Conservation (phyloP, 2,797 vertebrate species). For the Kryptolebias ocellatus region DNA sequence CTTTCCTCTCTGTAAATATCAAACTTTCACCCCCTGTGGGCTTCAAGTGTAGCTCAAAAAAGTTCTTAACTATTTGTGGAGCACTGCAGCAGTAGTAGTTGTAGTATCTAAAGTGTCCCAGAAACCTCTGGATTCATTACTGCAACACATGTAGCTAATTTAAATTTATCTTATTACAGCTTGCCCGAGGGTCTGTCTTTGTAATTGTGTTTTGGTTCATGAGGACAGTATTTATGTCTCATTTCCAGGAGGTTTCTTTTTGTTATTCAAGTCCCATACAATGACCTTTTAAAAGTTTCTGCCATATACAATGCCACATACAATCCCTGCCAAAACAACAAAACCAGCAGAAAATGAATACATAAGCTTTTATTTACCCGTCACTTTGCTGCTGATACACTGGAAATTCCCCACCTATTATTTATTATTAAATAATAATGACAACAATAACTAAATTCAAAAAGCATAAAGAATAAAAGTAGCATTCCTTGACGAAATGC, state of each 20-base stretch:
- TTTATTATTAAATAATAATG: too few species aligned
- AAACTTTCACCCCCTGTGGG: not conserved
- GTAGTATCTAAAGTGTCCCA: not conserved
- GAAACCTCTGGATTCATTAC: constrained; percentile 1
- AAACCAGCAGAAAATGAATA: too few species aligned
- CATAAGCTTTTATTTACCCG: too few species aligned
- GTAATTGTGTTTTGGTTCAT: not conserved
- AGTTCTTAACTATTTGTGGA: not conserved
- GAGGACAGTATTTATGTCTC: not conserved
- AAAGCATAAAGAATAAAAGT: not conserved
- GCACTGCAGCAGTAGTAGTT: not conserved
- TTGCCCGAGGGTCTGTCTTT: not conserved
- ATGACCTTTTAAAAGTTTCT: too few species aligned
- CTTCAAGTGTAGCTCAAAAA: constrained; percentile 1
- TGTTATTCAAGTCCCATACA: too few species aligned
- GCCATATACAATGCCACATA: too few species aligned
- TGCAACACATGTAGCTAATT: not conserved
- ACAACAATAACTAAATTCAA: too few species aligned
- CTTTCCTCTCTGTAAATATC: constrained; percentile 5
- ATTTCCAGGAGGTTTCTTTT: not conserved
- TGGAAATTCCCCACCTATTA: too few species aligned
- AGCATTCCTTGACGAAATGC: too few species aligned
- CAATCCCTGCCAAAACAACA: too few species aligned
- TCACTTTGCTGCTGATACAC: too few species aligned
- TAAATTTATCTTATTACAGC: not conserved